phyloP scores from a whole-genome alignment of 2,797 vertebrate species.

The Acanthurus tractus region DNA sequence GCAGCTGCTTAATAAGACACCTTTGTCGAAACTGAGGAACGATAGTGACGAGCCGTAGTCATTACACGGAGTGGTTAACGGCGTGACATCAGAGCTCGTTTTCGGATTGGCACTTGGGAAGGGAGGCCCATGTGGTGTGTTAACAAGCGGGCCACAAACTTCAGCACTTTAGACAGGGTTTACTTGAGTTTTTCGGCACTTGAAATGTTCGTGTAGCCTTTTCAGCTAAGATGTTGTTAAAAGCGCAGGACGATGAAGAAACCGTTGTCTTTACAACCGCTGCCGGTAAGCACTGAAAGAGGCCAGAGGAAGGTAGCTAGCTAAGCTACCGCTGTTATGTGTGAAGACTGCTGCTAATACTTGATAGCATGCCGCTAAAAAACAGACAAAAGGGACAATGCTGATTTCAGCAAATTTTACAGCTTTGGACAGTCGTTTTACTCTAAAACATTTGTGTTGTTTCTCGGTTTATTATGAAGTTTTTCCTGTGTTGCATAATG shows the following conservation, averaged over 20 bases:
- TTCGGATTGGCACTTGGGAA: constrained; percentile 45
- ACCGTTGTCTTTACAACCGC: constrained; percentile 76
- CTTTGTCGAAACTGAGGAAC: constrained; percentile 25
- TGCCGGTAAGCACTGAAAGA: constrained; percentile 78
- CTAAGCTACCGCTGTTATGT: constrained; percentile 25
- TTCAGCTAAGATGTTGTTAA: constrained; percentile 79
- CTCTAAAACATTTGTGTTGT: not conserved
- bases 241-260: constrained; percentile 81
- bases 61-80: constrained; percentile 38
- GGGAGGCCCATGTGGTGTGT: constrained; percentile 84
- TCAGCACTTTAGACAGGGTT: constrained; percentile 50
- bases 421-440: fast-evolving
- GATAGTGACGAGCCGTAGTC: fast-evolving
- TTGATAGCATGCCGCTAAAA: constrained; percentile 34
- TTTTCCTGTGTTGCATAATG: constrained; percentile 20
- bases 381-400: not conserved
- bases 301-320: constrained; percentile 52
- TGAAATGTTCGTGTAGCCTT: constrained; percentile 53
- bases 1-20: fast-evolving
- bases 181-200: not conserved
- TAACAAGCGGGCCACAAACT: constrained; percentile 56
- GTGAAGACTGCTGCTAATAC: constrained; percentile 15
- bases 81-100: constrained; percentile 47
- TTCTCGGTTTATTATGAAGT: fast-evolving
- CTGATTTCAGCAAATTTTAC: not conserved